These are phyloP conservation scores for Myiothlypis chrysogaster DNA, from an alignment of 2,797 vertebrate genomes.

Conservation along the genomic window DNA sequence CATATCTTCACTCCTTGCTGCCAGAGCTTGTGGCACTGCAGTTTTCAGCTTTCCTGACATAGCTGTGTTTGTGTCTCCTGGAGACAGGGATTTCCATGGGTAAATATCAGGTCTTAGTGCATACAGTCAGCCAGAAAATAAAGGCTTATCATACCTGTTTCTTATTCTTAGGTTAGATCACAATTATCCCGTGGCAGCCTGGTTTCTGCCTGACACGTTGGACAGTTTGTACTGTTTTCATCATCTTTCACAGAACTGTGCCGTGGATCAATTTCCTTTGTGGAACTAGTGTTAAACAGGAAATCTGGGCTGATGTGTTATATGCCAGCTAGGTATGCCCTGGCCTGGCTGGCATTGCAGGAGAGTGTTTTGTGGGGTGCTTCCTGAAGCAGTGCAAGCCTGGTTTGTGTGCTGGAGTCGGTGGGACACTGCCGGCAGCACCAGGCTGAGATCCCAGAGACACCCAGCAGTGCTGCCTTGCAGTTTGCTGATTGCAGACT, in stretches of 20 bases:
- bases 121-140: not conserved
- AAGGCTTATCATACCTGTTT: not conserved
- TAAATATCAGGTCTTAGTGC: not conserved
- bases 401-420: not conserved
- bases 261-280: not conserved
- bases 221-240: not conserved
- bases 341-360: not conserved
- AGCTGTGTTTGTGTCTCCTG: not conserved
- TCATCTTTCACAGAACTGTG: not conserved
- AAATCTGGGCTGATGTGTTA: not conserved
- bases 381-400: not conserved
- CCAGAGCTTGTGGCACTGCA: not conserved
- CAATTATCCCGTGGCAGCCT: not conserved
- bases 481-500: not conserved
- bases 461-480: not conserved
- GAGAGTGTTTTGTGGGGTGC: not conserved
- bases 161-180: not conserved
- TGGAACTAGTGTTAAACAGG: not conserved
- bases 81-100: not conserved
- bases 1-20: conserved; percentile 27
- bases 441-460: not conserved
- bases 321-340: not conserved
- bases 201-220: not conserved
- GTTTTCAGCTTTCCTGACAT: not conserved
- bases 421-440: not conserved